Conservation (phyloP, 2,888 invertebrate genomes). For the Coenonympha glycerion region DNA sequence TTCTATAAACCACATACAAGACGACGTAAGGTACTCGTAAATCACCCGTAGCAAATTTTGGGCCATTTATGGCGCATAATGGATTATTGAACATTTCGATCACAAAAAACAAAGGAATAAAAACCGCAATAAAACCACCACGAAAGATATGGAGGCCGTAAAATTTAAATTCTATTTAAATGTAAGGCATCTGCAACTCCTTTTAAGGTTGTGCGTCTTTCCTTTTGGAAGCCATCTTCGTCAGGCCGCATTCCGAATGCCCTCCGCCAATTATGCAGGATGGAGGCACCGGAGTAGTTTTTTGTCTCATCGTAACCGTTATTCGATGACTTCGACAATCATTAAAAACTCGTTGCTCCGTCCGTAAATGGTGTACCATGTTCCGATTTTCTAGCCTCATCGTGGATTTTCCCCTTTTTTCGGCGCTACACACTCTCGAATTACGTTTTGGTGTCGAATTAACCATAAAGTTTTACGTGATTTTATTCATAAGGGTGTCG, state of each 20-base stretch:
- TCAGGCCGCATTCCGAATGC: constrained; percentile 59
- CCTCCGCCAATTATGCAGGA: constrained; percentile 63
- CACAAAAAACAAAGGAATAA: constrained; percentile 8
- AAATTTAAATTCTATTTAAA: constrained; percentile 61
- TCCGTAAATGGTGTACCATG: constrained; percentile 51
- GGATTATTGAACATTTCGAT: constrained; percentile 13
- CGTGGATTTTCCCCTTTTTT: constrained; percentile 56
- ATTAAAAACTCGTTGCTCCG: constrained; percentile 54
- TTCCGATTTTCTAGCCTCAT: constrained; percentile 70
- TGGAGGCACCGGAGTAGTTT: constrained; percentile 54
- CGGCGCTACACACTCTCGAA: constrained; percentile 40
- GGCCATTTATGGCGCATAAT: constrained; percentile 7
- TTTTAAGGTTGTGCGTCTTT: constrained; percentile 51
- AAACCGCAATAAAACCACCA: constrained; percentile 15
- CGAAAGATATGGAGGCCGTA: constrained; percentile 33
- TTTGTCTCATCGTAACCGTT: constrained; percentile 57
- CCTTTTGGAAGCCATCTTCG: constrained; percentile 63
- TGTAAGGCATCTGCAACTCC: constrained; percentile 48
- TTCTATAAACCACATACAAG: neutral
- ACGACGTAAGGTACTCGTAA: constrained; percentile 1
- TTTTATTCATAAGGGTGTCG: constrained; percentile 50
- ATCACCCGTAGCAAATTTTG: constrained; percentile 3
- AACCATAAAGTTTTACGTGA: constrained; percentile 65
- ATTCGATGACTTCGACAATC: constrained; percentile 63
- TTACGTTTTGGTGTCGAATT: constrained; percentile 68